Evolutionary conservation across 2,888 invertebrate species (phyloP).

Genomic region (Gortyna flavago): DNA sequence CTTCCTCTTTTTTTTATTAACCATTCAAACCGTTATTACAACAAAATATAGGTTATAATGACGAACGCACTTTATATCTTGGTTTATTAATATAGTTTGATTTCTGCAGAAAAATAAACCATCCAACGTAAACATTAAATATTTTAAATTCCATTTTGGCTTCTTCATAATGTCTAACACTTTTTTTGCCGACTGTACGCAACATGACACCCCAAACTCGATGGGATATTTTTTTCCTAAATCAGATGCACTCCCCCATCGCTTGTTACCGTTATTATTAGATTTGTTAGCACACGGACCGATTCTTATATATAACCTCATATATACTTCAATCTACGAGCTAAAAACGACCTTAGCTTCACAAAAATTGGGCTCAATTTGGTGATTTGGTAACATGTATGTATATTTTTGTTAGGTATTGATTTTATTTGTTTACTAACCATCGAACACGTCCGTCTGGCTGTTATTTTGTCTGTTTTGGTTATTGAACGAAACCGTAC

Average conservation of each 20-base stretch:
- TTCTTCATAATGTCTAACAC: not conserved
- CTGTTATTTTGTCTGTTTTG: conserved; percentile 22
- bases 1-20: not conserved
- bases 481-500: not conserved
- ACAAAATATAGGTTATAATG: not conserved
- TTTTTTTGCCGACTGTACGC: conserved; percentile 67
- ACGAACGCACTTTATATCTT: no score
- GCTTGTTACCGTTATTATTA: conserved; percentile 84
- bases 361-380: not conserved
- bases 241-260: conserved; percentile 81
- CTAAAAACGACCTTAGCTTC: conserved; percentile 18
- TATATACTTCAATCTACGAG: conserved; percentile 41
- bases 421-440: conserved; percentile 51
- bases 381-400: not conserved
- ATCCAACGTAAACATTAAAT: not conserved
- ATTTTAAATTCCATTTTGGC: not conserved
- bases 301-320: conserved; percentile 61
- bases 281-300: conserved; percentile 79
- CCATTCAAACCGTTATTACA: not conserved
- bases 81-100: no score
- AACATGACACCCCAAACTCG: conserved; percentile 73
- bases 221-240: conserved; percentile 79
- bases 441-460: conserved; percentile 43
- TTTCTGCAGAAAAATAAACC: not conserved
- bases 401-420: conserved; percentile 42